Evolutionary conservation across 2,888 invertebrate genomes (phyloP), one percentile per base, ranked within the genome.

Genomic region (Amitus sp.): DNA sequence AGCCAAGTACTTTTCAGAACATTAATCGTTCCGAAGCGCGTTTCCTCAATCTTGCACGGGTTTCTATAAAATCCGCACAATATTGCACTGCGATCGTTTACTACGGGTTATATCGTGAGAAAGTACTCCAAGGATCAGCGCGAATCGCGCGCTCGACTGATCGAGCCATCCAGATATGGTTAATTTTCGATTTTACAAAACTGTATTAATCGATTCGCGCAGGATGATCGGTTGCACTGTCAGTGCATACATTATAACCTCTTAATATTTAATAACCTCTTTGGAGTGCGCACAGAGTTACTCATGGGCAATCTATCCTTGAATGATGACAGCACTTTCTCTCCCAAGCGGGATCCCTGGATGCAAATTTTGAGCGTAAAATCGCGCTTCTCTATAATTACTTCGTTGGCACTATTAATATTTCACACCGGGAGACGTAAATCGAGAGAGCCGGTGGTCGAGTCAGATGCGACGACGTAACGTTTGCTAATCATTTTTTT

Each of bases 201-300:
- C 12, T 34, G 34, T 34, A 34, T 34, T 34, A 34, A 34, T 34
- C 34, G 34, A 12, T 34, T 34, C 34, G 34, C 34, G 34, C 13
- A 4, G 34, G 34, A 34, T 34, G 34, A 34, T 34, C 34, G 34
- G 34, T 34, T 34, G 34, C 28, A 28, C 6, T 9, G 28, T 9
- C 28, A 28, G 28, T 34, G 13, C 39, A 39, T 13, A 39, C 39
- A 5, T 39, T 39, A 39, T 13, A 13, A n/a, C n/a, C n/a, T n/a
- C n/a, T n/a, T n/a, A n/a, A 12, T 39, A 39, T 39, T 39, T 39
- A 39, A 39, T 39, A 15, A 39, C 39, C n/a, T 39, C 39, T 39
- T 39, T 13, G 39, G 17, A 15, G 12, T 7, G 13, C 2, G 15
- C 15, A 15, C 39, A 39, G 2, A 3, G 39, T 15, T n/a, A n/a